Evolutionary conservation across 53 echinoderm and acorn worm genomes (phyloP), one percentile per base, ranked within the genome.

Genomic region (Hippasteria phrygiana): DNA sequence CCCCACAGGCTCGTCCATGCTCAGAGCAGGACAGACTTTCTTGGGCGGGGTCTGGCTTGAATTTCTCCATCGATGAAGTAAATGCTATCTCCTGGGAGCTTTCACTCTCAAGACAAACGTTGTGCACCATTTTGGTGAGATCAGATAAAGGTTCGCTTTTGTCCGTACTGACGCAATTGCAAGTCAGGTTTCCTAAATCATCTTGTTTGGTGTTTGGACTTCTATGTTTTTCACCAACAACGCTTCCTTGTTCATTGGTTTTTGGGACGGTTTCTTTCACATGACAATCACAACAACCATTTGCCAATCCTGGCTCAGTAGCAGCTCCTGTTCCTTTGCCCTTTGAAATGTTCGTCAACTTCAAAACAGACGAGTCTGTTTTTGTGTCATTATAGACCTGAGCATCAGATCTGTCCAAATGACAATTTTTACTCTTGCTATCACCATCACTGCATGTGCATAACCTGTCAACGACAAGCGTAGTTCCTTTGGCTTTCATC

Each of bases 121-220:
- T 82, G 62, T 90, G 88, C 24, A 93, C 93, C 82, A 93, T 83
- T 83, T 88, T 80, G 33, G 84, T 88, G 33, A 93, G 93, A 69
- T 88, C 88, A 5, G 80, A 26, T 54, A 93, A 62, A 48, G 93
- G 91, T 78, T 91, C 78, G 45, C 56, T 87, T 20, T 22, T 69
- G 51, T 74, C 70, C 33, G 43, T 78, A 48, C 10, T 35, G 35
- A 7, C 45, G 43, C 50, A 63, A n/a, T 67, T 88, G 82, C 38
- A 67, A 53, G 43, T 75, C 43, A 20, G 28, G 16, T 71, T 37
- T 73, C 38, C 87, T 59, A 34, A 42, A 9, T 71, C 36, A 3
- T 50, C 70, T 22, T 31, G 3, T 17, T 28, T 67, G 26, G 51
- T 20, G 32, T 41, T 66, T 17, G 34, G 32, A 33, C 9, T 14